A percentile compares a stretch with the other conserved stretches of the same genome.
Conservation (phyloP, 1,140 invertebrate genomes). For the Macrotrachela quadricornifera region DNA sequence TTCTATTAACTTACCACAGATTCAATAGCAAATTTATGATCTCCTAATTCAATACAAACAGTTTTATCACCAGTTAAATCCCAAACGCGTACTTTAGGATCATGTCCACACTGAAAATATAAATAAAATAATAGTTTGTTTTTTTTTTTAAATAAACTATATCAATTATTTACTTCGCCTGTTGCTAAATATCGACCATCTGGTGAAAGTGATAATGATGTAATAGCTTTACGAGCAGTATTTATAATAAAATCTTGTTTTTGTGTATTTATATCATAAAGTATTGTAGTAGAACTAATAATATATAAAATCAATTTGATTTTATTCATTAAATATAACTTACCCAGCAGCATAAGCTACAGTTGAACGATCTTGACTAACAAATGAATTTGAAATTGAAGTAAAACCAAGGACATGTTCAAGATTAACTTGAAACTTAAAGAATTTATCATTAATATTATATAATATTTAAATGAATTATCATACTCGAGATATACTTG, state of each 20-base stretch:
- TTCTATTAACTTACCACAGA: constrained; percentile 41
- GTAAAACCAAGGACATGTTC: constrained; percentile 4
- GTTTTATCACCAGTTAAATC: constrained; percentile 51
- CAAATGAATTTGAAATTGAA: not conserved
- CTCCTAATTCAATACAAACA: constrained; percentile 57
- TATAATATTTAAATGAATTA: no score
- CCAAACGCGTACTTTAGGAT: constrained; percentile 66
- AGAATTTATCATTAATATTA: no score
- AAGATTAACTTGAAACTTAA: not conserved
- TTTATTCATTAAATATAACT: constrained; percentile 34
- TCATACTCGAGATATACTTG: no score
- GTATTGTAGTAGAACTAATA: constrained; percentile 72
- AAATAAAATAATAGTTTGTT: no score
- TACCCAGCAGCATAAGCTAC: constrained; percentile 86
- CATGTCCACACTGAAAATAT: constrained; percentile 39
- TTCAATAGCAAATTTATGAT: constrained; percentile 79
- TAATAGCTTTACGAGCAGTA: constrained; percentile 65
- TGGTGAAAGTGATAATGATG: constrained; percentile 30
- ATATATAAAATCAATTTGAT: constrained; percentile 65
- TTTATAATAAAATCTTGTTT: constrained; percentile 70
- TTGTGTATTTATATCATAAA: constrained; percentile 67
- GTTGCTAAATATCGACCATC: constrained; percentile 34
- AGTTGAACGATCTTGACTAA: constrained; percentile 32
- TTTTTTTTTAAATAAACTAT: no score
- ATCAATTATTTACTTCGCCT: constrained; percentile 24